phyloP scores from a whole-genome alignment of 2,113 vertebrate genomes.

The Paradisaea rubra region DNA sequence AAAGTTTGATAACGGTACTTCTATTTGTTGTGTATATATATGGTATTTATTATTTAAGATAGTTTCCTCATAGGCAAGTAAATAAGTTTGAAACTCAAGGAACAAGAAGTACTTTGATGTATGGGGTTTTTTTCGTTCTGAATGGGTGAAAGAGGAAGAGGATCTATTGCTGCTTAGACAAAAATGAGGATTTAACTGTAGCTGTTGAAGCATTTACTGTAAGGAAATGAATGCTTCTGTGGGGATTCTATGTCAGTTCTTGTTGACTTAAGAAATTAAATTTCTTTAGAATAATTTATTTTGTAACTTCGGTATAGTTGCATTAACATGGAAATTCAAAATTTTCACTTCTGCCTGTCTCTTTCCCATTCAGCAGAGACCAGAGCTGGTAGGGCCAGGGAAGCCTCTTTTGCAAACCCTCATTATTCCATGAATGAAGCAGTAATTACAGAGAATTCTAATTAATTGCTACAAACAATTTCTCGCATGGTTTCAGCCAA shows the following conservation, averaged over 20 bases:
- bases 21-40: not conserved
- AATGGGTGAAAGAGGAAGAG: not conserved
- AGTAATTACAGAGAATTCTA: not conserved
- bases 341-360: not conserved
- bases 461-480: not conserved
- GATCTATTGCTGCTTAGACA: not conserved
- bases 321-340: not conserved
- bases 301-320: not conserved
- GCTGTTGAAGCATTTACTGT: not conserved
- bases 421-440: not conserved
- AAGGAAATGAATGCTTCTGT: not conserved
- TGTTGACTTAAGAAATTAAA: not conserved
- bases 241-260: not conserved
- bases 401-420: not conserved
- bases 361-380: not conserved
- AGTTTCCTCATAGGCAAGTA: not conserved
- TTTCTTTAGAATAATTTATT: not conserved
- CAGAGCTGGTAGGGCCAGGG: not conserved
- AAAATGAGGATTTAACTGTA: not conserved
- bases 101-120: not conserved
- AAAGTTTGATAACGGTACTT: not conserved
- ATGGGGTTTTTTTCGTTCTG: accelerated
- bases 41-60: not conserved
- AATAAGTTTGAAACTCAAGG: not conserved
- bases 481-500: not conserved